Conservation (phyloP, 2,113 vertebrate genomes). For the Toxostoma redivivum region DNA sequence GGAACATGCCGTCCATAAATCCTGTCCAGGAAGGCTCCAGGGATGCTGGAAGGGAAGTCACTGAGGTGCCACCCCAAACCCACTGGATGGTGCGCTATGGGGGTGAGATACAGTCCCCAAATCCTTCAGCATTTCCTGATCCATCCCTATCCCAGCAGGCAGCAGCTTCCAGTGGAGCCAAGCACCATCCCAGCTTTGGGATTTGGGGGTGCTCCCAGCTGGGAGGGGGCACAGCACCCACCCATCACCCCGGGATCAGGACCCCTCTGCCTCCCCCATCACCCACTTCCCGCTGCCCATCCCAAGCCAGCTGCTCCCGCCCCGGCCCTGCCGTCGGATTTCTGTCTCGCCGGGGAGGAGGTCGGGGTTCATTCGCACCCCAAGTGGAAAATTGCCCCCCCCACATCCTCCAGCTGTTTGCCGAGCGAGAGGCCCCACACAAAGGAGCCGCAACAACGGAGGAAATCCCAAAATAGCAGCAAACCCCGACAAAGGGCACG, state of each 20-base stretch:
- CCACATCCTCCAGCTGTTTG: conserved; percentile 77
- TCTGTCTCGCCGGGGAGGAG: not conserved
- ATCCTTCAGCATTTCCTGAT: not conserved
- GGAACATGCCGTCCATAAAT: not conserved
- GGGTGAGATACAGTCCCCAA: not conserved
- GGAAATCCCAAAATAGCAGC: conserved; percentile 71
- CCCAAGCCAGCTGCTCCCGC: not conserved
- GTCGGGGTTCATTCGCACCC: not conserved
- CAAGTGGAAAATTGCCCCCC: conserved; percentile 63
- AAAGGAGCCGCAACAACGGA: conserved; percentile 50
- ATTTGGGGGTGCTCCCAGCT: not conserved
- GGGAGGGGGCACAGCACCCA: not conserved
- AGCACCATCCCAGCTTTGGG: too few relatives aligned
- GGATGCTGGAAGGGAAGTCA: not conserved
- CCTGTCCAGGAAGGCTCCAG: not conserved
- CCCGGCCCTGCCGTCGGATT: accelerated
- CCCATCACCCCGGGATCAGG: not conserved
- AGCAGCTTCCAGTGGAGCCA: not conserved
- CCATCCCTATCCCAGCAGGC: not conserved
- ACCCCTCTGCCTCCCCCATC: too few relatives aligned
- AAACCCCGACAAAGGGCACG: conserved; percentile 12
- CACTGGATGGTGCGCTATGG: accelerated
- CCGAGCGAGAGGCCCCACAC: conserved; percentile 32
- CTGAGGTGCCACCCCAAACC: not conserved
- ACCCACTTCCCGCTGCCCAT: accelerated